Evolutionary conservation across 2,113 vertebrate genomes (phyloP), one percentile per base, ranked within the genome.

Genomic region (Phalacrocorax pelagicus): DNA sequence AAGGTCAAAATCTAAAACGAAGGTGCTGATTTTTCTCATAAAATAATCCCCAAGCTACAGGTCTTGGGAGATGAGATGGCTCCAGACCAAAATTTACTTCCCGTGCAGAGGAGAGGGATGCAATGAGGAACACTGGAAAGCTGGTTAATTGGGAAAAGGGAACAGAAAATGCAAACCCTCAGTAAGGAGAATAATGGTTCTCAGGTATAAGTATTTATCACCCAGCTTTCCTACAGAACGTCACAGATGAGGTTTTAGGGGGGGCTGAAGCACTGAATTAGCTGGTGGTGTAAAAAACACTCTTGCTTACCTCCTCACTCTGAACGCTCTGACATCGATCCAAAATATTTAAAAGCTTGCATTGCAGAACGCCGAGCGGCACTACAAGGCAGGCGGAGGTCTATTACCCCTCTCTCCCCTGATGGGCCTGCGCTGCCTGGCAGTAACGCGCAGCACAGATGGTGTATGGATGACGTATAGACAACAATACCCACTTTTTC

Each of bases 301-400:
- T 12, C 4, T 11, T 29, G 82, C 29, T 65, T 72, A 52, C 15
- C 22, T 75, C 44, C 54, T 91, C 46, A 10, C 12, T 61, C 49
- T 49, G 42, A 79, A 70, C 0, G 0, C 51, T 78, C 63, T 42
- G 80, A 73, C 70, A 61, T 44, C 0, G 1, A 77, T 73, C 6
- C 78, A 58, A 71, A 81, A 62, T 69, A 42, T 32, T 65, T 62
- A 85, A 80, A 36, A 86, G 66, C 30, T 12, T 38, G 61, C 34
- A 17, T 4, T 6, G 34, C 40, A 71, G 70, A 67, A 67, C 0
- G 10, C 58, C 0, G 0, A 81, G 77, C 7, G 6, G 57, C 57
- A 42, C 62, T 57, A 19, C 47, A 91, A 93, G 29, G 79, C 78
- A 82, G 44, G 49, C 0, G 0, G 23, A 70, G 81, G 42, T 69